phyloP scores from a whole-genome alignment of 2,888 invertebrate genomes.

The Oeneis ivallda region DNA sequence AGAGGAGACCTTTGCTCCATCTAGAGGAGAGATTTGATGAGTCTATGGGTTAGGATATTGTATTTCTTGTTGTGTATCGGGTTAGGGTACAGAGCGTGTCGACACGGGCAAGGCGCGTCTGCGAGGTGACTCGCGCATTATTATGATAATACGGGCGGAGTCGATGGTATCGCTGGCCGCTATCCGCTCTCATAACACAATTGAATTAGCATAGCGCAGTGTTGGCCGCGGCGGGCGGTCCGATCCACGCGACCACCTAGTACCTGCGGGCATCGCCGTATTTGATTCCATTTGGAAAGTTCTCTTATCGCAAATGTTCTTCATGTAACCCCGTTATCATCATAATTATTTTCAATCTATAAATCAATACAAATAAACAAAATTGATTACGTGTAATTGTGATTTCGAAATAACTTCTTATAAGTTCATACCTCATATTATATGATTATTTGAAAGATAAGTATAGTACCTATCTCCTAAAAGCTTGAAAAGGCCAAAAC shows the following conservation, averaged over 20 bases:
- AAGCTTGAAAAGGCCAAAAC: no score
- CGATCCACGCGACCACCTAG: slow-evolving; percentile 72
- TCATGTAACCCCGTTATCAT: not conserved
- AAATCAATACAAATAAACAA: slow-evolving; percentile 35
- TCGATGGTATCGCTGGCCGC: slow-evolving; percentile 65
- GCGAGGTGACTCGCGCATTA: slow-evolving; percentile 75
- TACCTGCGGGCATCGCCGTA: slow-evolving; percentile 38
- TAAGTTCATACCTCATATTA: no score
- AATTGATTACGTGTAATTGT: no score
- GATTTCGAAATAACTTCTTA: no score
- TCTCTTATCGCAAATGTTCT: slow-evolving; percentile 41
- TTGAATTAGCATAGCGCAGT: slow-evolving; percentile 79
- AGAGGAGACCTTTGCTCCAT: no score
- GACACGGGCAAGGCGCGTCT: slow-evolving; percentile 43
- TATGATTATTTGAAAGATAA: no score
- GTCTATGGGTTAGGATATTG: slow-evolving; percentile 20
- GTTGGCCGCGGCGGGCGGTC: slow-evolving; percentile 74
- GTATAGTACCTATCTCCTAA: no score
- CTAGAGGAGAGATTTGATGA: not conserved
- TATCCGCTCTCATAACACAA: slow-evolving; percentile 73
- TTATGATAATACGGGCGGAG: slow-evolving; percentile 78
- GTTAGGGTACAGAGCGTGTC: slow-evolving; percentile 55
- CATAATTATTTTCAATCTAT: slow-evolving; percentile 35
- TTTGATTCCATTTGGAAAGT: slow-evolving; percentile 49
- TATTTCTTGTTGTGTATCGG: slow-evolving; percentile 43